Evolutionary conservation across 2,888 invertebrate species (phyloP).

Genomic region (Nephrotoma flavescens): DNA sequence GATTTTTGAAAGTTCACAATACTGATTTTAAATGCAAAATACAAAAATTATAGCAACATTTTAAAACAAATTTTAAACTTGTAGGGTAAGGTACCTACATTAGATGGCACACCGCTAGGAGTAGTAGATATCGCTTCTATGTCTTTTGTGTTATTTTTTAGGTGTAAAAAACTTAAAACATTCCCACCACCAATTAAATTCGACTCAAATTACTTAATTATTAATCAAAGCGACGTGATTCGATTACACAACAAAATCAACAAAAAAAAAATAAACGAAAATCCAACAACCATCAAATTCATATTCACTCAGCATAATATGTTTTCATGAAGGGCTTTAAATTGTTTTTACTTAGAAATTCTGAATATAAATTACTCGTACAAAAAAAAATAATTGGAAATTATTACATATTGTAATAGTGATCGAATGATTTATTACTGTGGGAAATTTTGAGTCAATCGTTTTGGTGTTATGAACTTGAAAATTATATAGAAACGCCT

Average conservation of each 20-base stretch:
- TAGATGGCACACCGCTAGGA: no score
- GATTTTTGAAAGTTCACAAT: no score
- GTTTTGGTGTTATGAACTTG: background rate
- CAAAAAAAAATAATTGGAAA: background rate
- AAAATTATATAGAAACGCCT: background rate
- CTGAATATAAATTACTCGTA: background rate
- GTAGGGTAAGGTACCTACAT: no score
- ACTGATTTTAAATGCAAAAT: no score
- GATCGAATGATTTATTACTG: background rate
- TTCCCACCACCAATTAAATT: background rate
- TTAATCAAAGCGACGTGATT: background rate
- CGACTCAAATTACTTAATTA: background rate
- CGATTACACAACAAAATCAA: background rate
- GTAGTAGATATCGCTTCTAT: no score
- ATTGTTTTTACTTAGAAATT: background rate
- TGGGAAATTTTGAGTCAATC: background rate
- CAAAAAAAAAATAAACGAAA: background rate
- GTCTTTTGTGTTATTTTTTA: no score
- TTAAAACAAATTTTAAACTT: no score
- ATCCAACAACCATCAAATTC: background rate
- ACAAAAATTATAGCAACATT: no score
- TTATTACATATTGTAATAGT: background rate
- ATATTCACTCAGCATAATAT: background rate
- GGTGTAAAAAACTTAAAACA: no score
- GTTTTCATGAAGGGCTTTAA: background rate